phyloP scores from a whole-genome alignment of 2,888 invertebrate species.

The Panorpa germanica region DNA sequence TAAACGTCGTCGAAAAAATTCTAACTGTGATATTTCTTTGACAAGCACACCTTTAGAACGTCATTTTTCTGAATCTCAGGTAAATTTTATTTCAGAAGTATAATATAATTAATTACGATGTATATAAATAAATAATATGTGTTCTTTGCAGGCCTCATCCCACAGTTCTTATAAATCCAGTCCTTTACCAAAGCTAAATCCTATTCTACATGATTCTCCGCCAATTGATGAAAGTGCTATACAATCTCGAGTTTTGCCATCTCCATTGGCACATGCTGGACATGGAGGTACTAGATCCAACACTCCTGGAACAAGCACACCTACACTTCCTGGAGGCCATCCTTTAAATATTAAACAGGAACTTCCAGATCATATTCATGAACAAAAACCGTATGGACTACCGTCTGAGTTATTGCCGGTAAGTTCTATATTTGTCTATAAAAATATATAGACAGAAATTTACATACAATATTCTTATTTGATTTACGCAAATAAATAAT shows the following conservation, averaged over 20 bases:
- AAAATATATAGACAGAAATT: no score
- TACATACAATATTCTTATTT: no score
- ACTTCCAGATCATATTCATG: constrained; percentile 24
- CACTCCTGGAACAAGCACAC: constrained; percentile 20
- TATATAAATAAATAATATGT: constrained; percentile 3
- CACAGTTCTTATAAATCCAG: constrained; percentile 46
- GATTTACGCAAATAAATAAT: no score
- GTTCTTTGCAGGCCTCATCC: constrained; percentile 30
- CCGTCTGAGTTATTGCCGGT: constrained; percentile 24
- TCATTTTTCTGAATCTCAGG: constrained; percentile 48
- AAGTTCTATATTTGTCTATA: constrained; percentile 17
- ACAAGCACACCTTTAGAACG: constrained; percentile 40
- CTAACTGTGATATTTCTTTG: constrained; percentile 43
- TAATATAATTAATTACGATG: background rate
- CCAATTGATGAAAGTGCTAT: no score
- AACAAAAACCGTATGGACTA: constrained; percentile 22
- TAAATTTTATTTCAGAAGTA: constrained; percentile 16
- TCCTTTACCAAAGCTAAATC: constrained; percentile 44
- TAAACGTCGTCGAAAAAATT: constrained; percentile 24
- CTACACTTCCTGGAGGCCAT: constrained; percentile 22
- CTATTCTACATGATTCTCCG: constrained; percentile 30
- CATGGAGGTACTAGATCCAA: constrained; percentile 23
- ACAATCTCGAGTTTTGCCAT: no score
- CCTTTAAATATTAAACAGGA: constrained; percentile 27
- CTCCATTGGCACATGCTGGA: constrained; percentile 23